phyloP scores from a whole-genome alignment of 2,113 vertebrate species.

The Halichoeres trimaculatus region DNA sequence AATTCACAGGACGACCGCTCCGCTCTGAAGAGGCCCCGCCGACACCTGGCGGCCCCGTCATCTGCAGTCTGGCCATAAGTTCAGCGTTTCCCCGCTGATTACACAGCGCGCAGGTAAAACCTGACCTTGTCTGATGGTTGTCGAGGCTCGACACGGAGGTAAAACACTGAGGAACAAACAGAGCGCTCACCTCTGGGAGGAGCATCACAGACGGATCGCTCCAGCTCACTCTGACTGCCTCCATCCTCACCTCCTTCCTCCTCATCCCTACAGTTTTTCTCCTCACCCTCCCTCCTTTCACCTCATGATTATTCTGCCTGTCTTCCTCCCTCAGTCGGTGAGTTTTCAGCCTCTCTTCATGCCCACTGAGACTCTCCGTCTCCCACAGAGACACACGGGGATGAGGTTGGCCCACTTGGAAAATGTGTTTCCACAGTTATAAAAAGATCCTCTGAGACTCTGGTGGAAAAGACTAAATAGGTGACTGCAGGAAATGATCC shows the following conservation, averaged over 20 bases:
- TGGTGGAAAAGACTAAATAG: conserved; percentile 56
- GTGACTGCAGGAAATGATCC: conserved; percentile 40
- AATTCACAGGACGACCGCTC: not conserved
- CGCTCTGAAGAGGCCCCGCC: not conserved
- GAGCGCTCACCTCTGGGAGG: conserved; percentile 4
- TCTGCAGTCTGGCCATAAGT: not conserved
- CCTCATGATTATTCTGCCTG: conserved; percentile 1
- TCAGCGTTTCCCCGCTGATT: not conserved
- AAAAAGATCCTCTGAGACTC: conserved; percentile 47
- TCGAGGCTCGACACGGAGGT: not conserved
- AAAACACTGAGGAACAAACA: not conserved
- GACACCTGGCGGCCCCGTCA: not conserved
- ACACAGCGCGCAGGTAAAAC: not conserved
- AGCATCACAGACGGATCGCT: not conserved
- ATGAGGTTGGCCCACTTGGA: conserved; percentile 54
- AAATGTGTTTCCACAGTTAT: conserved; percentile 50
- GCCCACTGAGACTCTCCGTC: conserved; percentile 1
- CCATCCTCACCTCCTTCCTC: not conserved
- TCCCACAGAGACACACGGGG: conserved; percentile 11
- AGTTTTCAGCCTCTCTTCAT: conserved; percentile 3
- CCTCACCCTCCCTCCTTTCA: not conserved
- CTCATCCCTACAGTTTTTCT: too few species aligned
- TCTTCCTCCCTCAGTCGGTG: not conserved
- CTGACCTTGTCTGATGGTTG: conserved; percentile 18
- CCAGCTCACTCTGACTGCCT: not conserved